A percentile compares a stretch with the other conserved stretches of the same genome.
These are phyloP conservation scores for Tuberolachnus salignus DNA, from an alignment of 2,888 invertebrate species.

Conservation along the genomic window DNA sequence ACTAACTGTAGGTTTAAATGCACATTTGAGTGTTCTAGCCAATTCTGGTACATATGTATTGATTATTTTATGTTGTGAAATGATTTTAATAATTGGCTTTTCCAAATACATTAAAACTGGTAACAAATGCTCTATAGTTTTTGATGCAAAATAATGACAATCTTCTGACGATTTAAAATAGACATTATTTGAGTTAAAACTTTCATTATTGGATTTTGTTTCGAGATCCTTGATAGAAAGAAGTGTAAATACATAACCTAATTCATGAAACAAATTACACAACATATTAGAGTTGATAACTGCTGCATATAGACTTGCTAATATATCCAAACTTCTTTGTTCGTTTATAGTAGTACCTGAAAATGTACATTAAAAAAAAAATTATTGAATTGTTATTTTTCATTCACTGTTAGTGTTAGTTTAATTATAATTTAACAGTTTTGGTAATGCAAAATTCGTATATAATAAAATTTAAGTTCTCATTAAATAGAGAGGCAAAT, in stretches of 20 bases:
- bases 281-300: slow-evolving; percentile 57
- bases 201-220: slow-evolving; percentile 9
- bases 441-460: too few relatives aligned
- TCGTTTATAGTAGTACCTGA: slow-evolving; percentile 26
- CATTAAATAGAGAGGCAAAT: too few relatives aligned
- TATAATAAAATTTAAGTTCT: too few relatives aligned
- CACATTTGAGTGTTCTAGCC: slow-evolving; percentile 16
- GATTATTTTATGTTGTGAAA: slow-evolving; percentile 39
- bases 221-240: slow-evolving; percentile 30
- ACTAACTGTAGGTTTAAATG: slow-evolving; percentile 20
- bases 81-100: slow-evolving; percentile 38
- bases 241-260: slow-evolving; percentile 57
- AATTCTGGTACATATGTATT: slow-evolving; percentile 36
- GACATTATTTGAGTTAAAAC: background rate
- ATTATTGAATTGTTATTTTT: too few relatives aligned
- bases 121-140: slow-evolving; percentile 34
- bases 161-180: slow-evolving; percentile 47
- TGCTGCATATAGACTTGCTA: slow-evolving; percentile 54
- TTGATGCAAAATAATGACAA: slow-evolving; percentile 52
- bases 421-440: too few relatives aligned
- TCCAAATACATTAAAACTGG: slow-evolving; percentile 40
- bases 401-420: too few relatives aligned
- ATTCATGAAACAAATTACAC: slow-evolving; percentile 57
- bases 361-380: slow-evolving; percentile 2
- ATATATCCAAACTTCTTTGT: slow-evolving; percentile 27